Percentiles rank a stretch among this genome's conserved stretches.
phyloP scores from a whole-genome alignment of 35 echinoderm and acorn worm genomes.

The Lytechinus variegatus region DNA sequence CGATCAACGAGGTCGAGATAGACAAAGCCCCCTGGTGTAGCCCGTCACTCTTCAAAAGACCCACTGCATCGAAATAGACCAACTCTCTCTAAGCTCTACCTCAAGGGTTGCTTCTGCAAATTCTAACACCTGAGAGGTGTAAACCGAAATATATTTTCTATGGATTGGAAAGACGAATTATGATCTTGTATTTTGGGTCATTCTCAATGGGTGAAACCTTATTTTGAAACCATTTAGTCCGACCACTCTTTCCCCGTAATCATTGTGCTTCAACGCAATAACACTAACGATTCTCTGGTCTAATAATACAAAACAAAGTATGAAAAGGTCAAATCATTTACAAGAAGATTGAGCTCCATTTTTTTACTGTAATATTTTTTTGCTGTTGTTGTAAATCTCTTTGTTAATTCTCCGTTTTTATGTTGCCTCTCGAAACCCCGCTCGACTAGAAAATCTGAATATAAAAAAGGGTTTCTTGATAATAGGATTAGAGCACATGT shows the following conservation, averaged over 20 bases:
- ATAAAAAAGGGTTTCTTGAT: no score
- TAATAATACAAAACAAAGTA: neutral
- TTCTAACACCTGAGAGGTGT: constrained; percentile 11
- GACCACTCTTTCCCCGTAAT: neutral
- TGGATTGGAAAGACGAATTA: neutral
- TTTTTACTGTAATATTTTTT: no score
- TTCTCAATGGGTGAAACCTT: neutral
- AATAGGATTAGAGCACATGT: no score
- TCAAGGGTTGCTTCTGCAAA: neutral
- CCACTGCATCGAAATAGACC: neutral
- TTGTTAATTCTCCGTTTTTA: no score
- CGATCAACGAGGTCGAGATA: constrained; percentile 9
- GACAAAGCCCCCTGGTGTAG: constrained; percentile 21
- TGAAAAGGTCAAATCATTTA: neutral
- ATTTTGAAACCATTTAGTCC: neutral
- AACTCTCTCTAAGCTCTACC: neutral
- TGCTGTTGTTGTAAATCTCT: no score
- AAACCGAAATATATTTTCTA: neutral
- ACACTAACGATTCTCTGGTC: neutral
- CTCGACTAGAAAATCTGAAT: no score
- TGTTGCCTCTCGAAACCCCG: no score
- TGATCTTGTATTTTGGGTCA: neutral
- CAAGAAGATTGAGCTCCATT: neutral
- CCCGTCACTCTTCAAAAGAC: constrained; percentile 24
- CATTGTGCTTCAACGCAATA: neutral